Conservation (phyloP, 2,797 vertebrate species). For the Huso huso region DNA sequence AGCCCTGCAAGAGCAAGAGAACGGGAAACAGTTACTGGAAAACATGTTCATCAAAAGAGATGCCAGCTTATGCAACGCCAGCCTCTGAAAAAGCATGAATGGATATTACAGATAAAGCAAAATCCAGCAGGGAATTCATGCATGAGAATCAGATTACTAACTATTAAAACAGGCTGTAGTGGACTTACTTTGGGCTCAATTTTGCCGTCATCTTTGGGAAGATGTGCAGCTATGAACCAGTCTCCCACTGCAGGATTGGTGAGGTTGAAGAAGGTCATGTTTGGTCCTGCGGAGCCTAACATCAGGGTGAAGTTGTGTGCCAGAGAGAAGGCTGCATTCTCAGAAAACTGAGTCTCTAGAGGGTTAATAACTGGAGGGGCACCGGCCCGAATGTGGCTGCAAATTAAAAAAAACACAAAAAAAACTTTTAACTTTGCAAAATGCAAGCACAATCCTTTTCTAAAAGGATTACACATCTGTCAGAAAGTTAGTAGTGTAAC, state of each 20-base stretch:
- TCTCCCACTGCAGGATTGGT: constrained; percentile 71
- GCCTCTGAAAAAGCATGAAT: background rate
- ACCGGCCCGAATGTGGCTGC: constrained; percentile 75
- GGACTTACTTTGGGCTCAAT: constrained; percentile 82
- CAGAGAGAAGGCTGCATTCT: constrained; percentile 50
- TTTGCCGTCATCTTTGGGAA: constrained; percentile 78
- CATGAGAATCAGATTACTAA: background rate
- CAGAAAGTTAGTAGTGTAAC: constrained; percentile 25
- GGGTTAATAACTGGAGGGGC: constrained; percentile 89
- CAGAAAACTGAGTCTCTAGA: constrained; percentile 60
- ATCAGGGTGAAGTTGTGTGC: constrained; percentile 60
- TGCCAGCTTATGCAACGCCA: background rate
- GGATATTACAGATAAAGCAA: background rate
- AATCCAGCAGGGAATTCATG: background rate
- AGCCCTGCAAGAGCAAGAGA: constrained; percentile 55
- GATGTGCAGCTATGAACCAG: constrained; percentile 84
- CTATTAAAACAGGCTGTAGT: no score
- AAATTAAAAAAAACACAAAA: background rate
- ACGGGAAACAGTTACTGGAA: background rate
- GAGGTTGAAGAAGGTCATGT: constrained; percentile 70
- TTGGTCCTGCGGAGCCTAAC: constrained; percentile 41
- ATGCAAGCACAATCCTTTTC: background rate
- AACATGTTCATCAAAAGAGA: background rate
- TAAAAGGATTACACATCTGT: constrained; percentile 13
- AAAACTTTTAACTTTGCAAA: background rate